Percentiles rank a stretch among this genome's conserved stretches.
Conservation (phyloP, 2,113 vertebrate species). For the Paradoxurus hermaphroditus region DNA sequence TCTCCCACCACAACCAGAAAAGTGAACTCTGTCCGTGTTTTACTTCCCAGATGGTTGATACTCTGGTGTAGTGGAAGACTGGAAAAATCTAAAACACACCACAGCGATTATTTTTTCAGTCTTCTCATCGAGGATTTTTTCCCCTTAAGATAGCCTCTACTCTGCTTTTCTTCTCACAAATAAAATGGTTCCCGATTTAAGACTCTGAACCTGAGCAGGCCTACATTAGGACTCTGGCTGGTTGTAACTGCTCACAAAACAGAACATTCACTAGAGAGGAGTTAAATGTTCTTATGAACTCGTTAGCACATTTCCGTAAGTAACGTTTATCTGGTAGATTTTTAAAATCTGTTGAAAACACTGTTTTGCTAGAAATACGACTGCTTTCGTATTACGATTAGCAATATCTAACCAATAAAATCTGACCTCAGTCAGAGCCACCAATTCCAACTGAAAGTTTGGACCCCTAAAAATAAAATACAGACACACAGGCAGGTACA, state of each 20-base stretch:
- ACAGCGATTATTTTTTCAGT: neutral
- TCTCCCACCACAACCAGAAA: neutral
- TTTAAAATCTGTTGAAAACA: neutral
- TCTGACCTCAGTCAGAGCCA: neutral
- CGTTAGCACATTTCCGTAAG: neutral
- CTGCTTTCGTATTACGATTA: neutral
- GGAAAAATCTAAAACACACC: neutral
- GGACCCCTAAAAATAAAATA: conserved; percentile 45
- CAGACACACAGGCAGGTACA: neutral
- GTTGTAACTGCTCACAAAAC: neutral
- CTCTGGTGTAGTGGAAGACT: neutral
- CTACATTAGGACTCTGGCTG: neutral
- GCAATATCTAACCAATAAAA: neutral
- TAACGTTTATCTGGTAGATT: neutral
- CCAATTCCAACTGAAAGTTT: conserved; percentile 3
- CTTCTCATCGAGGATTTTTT: neutral
- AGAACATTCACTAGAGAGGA: neutral
- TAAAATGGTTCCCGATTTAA: neutral
- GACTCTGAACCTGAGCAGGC: neutral
- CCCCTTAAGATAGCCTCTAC: neutral
- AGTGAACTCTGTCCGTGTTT: neutral
- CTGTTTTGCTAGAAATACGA: neutral
- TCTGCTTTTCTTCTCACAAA: neutral
- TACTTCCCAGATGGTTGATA: neutral
- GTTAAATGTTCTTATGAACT: neutral